Percentiles rank a stretch among this genome's conserved stretches.
phyloP scores from a whole-genome alignment of 2,797 vertebrate genomes.

The Decapterus maruadsi region DNA sequence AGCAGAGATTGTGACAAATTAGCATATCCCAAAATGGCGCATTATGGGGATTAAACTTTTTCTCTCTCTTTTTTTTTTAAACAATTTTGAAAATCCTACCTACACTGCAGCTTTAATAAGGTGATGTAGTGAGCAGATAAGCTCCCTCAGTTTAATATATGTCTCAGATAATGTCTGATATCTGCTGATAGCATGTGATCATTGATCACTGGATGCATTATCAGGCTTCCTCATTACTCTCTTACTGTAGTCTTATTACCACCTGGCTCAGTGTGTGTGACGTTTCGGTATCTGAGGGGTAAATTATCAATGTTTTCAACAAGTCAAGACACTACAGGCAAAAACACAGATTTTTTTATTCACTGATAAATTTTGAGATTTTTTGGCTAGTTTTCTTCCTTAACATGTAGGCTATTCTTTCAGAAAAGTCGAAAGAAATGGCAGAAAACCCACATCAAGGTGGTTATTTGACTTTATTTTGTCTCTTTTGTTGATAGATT shows the following conservation, averaged over 20 bases:
- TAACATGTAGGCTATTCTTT: too few species aligned
- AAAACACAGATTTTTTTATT: too few species aligned
- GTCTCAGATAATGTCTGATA: conserved; percentile 4
- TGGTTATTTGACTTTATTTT: too few species aligned
- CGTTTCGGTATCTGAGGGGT: background rate
- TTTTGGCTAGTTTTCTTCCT: too few species aligned
- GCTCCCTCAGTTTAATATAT: background rate
- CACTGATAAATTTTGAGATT: too few species aligned
- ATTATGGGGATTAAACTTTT: background rate
- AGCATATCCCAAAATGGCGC: background rate
- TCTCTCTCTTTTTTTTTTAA: conserved; percentile 6
- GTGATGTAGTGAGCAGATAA: conserved; percentile 17
- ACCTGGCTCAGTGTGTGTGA: background rate
- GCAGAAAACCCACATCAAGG: too few species aligned
- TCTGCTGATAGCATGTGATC: conserved; percentile 5
- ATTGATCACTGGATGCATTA: background rate
- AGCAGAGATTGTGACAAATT: background rate
- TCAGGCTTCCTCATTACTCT: background rate
- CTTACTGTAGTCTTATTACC: too few species aligned
- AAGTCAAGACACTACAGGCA: too few species aligned
- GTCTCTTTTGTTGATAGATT: too few species aligned
- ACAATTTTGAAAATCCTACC: background rate
- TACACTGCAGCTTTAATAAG: conserved; percentile 17
- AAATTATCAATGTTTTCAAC: background rate
- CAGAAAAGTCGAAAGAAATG: too few species aligned